phyloP scores from a whole-genome alignment of 2,888 invertebrate species.

The Zaprionus bogoriensis region DNA sequence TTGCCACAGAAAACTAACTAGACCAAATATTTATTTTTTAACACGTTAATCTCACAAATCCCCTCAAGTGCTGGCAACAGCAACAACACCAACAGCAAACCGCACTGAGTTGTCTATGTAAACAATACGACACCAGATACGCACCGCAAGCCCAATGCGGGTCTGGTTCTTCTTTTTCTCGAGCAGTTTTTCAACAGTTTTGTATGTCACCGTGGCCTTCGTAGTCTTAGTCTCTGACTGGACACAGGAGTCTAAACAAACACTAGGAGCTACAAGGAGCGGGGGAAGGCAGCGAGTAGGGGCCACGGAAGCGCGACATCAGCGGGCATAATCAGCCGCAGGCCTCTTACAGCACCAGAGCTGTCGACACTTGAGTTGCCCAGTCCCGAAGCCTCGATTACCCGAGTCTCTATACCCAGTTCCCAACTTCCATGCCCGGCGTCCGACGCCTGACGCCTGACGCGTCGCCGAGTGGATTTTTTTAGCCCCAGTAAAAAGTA shows the following conservation, averaged over 20 bases:
- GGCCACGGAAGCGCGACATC: conserved; percentile 51
- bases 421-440: background rate
- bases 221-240: conserved; percentile 44
- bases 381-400: conserved; percentile 4
- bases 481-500: conserved; percentile 19
- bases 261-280: background rate
- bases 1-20: conserved; percentile 73
- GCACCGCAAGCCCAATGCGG: conserved; percentile 49
- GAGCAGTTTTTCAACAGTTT: conserved; percentile 40
- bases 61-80: conserved; percentile 57
- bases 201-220: conserved; percentile 37
- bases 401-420: conserved; percentile 6
- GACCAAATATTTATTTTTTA: conserved; percentile 79
- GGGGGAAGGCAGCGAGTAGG: background rate
- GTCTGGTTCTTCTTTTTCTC: conserved; percentile 23
- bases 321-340: conserved; percentile 61
- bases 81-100: conserved; percentile 37
- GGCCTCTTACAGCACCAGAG: conserved; percentile 48
- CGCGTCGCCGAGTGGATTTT: conserved; percentile 36
- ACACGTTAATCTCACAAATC: conserved; percentile 78
- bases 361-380: conserved; percentile 69
- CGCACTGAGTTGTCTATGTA: conserved; percentile 69
- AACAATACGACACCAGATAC: conserved; percentile 62
- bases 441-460: no score
- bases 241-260: conserved; percentile 75